Evolutionary conservation across 2,888 invertebrate species (phyloP).

Genomic region (Leptura quadrifasciata): DNA sequence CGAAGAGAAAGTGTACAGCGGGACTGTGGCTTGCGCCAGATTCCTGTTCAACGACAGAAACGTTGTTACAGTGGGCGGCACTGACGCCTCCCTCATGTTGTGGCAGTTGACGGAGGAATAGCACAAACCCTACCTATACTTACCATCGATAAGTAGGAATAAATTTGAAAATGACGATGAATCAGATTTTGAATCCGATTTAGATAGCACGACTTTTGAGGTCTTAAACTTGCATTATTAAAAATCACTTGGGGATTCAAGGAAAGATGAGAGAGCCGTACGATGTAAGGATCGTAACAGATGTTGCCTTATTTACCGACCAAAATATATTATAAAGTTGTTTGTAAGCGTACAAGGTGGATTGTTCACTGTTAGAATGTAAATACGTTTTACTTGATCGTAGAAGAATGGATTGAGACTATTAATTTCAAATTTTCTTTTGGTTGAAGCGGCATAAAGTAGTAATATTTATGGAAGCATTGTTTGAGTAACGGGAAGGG

Average conservation of each 20-base stretch:
- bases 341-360: no score
- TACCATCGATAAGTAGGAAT: constrained; percentile 48
- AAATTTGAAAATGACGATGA: constrained; percentile 59
- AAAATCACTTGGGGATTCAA: constrained; percentile 28
- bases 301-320: constrained; percentile 29
- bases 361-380: no score
- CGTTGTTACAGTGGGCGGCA: constrained; percentile 89
- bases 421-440: no score
- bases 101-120: constrained; percentile 92
- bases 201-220: constrained; percentile 69
- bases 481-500: no score
- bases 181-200: constrained; percentile 67
- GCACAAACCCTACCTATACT: constrained; percentile 68
- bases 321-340: neutral
- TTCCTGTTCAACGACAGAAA: constrained; percentile 92
- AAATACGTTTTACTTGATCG: no score
- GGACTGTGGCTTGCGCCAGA: constrained; percentile 85
- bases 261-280: neutral
- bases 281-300: neutral
- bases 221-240: constrained; percentile 67
- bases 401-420: no score
- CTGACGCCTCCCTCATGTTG: constrained; percentile 92
- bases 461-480: no score
- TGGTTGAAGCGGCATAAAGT: no score
- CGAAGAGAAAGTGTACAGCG: constrained; percentile 91